Base-by-base conservation (phyloP, 2,113 vertebrate species). In the Rhinogobius similis region DNA sequence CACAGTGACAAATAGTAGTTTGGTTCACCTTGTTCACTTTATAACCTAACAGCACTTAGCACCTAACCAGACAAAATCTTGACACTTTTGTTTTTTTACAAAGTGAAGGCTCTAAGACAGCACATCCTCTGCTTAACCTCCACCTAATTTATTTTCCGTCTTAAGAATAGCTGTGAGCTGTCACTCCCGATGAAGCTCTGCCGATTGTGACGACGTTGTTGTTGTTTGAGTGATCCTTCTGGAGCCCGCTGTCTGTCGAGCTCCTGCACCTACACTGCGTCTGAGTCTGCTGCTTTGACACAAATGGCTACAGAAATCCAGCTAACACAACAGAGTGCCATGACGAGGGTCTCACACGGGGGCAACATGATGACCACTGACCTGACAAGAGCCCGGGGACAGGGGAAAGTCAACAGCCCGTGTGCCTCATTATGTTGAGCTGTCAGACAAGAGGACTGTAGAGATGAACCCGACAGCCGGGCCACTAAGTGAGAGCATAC, bases 341-440 rank as follows among this genome's bases (percentile, higher is more conserved):
- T 21, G 65, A 64, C 79, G 26, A 76, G 59, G 52, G 55, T 59
- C 68, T 79, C 63, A 50, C 7, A 24, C 58, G 39, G 73, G 16
- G 76, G 59, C 72, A 79, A 79, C 81, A 70, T 84, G 87, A 90
- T 75, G 80, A 68, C 66, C 77, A 59, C 63, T 78, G 88, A 87
- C 83, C 85, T 81, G 87, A 82, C 83, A 75, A 76, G 62, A 59
- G 82, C 80, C 80, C 1, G 52, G 50, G 77, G 86, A 70, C 1
- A 62, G 29, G 76, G 73, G 58, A 48, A 61, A 78, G 82, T 66
- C 61, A 77, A 82, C 84, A 76, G 77, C 65, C 68, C 62, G 65
- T 66, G 5, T 53, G 18, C 80, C 73, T 87, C 76, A 88, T 87
- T 87, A 88, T 81, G 79, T 73, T 67, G 72, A 86, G 83, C 82